Base-by-base conservation (phyloP, 2,113 vertebrate species). In the Motacilla alba region DNA sequence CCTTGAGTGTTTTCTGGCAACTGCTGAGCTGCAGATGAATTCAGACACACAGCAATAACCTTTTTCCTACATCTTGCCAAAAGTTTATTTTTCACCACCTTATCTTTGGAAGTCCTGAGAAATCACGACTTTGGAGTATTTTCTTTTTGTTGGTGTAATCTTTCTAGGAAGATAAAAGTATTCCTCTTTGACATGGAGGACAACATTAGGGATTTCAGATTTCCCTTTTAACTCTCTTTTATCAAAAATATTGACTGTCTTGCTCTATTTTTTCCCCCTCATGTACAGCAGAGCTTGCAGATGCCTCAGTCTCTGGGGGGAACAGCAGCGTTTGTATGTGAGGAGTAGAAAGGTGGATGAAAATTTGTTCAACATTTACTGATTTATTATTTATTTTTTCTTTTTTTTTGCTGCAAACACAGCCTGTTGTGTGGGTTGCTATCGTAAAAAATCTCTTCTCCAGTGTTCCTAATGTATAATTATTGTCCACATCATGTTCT, bases 181-280 rank as follows among this genome's bases (percentile, higher is more conserved):
- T 80, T 93, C 19, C 70, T 85, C 79, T 89, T n/a, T 88, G 88
- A 77, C 63, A 46, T 17, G 55, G 67, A 93, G 68, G 63, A 62
- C 67, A 95, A 88, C 79, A 46, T 90, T 30, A 46, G 72, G 85
- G 90, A 95, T 93, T 95, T 94, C 68, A 86, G 53, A 74, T 77
- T 85, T 93, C 21, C 70, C 64, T 87, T 91, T 91, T 58, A 69
- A 79, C 41, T 80, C 26, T 66, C 58, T 90, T 52, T 91, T 85
- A 73, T 90, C 22, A 88, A 58, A 91, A 85, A 35, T 46, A 73
- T 37, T 49, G 49, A 68, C 72, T 60, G 19, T 43, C 22, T 63
- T 60, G 43, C 39, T 78, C 53, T 78, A 4, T 26, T 77, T 87
- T 60, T 14, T 9, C 5, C 58, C 2, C 31, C 33, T 55, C 15